These are phyloP conservation scores for Cheilinus undulatus DNA, from an alignment of 2,113 vertebrate genomes.

Conservation along the genomic window DNA sequence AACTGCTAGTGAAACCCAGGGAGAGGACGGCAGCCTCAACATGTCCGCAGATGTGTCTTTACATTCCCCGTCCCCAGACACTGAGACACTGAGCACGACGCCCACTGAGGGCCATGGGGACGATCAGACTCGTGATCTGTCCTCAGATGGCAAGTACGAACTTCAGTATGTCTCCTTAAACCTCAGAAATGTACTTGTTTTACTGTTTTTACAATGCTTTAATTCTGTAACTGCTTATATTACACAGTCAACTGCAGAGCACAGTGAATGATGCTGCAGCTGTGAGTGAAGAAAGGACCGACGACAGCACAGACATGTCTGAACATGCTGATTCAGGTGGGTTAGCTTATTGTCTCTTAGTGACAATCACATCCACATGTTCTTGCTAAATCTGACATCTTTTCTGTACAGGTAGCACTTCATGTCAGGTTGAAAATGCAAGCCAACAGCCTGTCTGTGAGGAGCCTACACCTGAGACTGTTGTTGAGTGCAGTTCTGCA, in stretches of 20 bases:
- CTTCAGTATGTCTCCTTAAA: constrained; percentile 40
- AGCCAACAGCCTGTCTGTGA: constrained; percentile 34
- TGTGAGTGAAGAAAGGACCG: constrained; percentile 20
- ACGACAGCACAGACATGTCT: constrained; percentile 19
- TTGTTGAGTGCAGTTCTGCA: constrained; percentile 17
- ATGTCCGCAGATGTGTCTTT: constrained; percentile 63
- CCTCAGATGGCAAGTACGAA: constrained; percentile 86
- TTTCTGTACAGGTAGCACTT: constrained; percentile 42
- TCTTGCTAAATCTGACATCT: too few relatives aligned
- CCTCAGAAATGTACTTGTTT: background rate
- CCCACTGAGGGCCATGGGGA: constrained; percentile 70
- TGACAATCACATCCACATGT: too few relatives aligned
- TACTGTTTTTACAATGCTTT: constrained; percentile 30
- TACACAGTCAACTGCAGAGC: constrained; percentile 64
- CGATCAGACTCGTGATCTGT: constrained; percentile 77
- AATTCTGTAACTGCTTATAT: constrained; percentile 31
- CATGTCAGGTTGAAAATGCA: constrained; percentile 27
- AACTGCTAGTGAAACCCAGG: constrained; percentile 63
- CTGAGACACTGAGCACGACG: constrained; percentile 46
- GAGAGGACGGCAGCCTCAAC: constrained; percentile 66
- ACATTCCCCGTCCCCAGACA: constrained; percentile 64
- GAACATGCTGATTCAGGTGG: constrained; percentile 56
- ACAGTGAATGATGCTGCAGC: constrained; percentile 26
- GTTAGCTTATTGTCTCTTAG: too few relatives aligned
- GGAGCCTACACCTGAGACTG: constrained; percentile 18